phyloP scores from a whole-genome alignment of 2,113 vertebrate species.

The Poecile atricapillus region DNA sequence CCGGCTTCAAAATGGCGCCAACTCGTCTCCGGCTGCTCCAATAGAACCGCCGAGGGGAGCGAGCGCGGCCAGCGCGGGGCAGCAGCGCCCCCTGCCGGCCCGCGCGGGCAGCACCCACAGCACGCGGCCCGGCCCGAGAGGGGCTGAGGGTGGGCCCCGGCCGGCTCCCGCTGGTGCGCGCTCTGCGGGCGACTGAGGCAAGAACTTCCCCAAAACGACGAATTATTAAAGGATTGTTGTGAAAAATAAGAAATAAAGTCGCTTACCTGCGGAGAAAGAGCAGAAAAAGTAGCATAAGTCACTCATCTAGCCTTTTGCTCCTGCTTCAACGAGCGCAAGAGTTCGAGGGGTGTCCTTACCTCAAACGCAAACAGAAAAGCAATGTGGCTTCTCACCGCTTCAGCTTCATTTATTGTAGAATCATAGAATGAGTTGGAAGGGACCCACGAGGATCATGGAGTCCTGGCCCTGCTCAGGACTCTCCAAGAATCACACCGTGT shows the following conservation, averaged over 20 bases:
- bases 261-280: not conserved
- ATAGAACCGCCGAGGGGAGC: slow-evolving; percentile 65
- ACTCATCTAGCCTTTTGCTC: not conserved
- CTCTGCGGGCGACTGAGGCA: fast-evolving
- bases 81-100: slow-evolving; percentile 78
- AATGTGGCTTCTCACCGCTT: not conserved
- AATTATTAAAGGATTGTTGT: not conserved
- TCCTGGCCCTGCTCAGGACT: too few species aligned
- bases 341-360: not conserved
- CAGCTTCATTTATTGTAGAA: not conserved
- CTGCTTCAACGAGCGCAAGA: not conserved
- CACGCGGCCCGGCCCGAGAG: not conserved
- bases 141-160: not conserved
- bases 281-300: not conserved
- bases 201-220: not conserved
- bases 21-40: slow-evolving; percentile 80
- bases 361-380: not conserved
- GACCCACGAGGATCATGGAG: too few species aligned
- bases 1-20: slow-evolving; percentile 99
- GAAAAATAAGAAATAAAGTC: not conserved
- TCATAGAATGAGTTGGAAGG: not conserved
- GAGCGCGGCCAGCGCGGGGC: slow-evolving; percentile 33
- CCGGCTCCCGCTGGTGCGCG: fast-evolving
- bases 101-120: not conserved
- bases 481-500: not conserved